Evolutionary conservation across 2,888 invertebrate genomes (phyloP), one percentile per base, ranked within the genome.

Genomic region (Leptinotarsa haldemani): DNA sequence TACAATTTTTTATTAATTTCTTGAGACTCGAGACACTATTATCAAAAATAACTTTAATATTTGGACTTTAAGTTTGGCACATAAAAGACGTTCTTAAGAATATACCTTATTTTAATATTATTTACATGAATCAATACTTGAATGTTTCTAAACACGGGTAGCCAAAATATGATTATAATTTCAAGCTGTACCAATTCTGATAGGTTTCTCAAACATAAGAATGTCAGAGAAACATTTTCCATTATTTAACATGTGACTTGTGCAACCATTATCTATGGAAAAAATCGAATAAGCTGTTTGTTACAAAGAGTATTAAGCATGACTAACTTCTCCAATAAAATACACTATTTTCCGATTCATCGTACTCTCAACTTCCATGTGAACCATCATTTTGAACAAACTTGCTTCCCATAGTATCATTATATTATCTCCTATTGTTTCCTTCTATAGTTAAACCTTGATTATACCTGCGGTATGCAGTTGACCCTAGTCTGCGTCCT

Each of bases 241-340:
- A 64, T 40, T 64, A 72, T 73, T 69, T 52, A 73, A 53, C 69
- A 73, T 46, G 16, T 65, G 70, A 61, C 69, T 69, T 18, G 71
- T 71, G 18, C 71, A 71, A 16, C 67, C 71, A 15, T 16, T 48
- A 71, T 71, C 67, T 18, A 71, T 67, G 58, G 16, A 66, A 58
- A 71, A 71, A 9, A 9, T 61, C n/a, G 63, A 65, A 22, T 47
- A 12, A 65, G 18, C 15, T 20, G 4, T 40, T n/a, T 20, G 18
- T 18, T 30, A 13, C 13, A 58, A 20, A 30, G 47, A 9, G 46
- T 56, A 40, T 13, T 56, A 40, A 20, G 46, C 25, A 40, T 53
- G 15, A 53, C 40, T 53, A 53, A 15, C 9, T 61, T 20, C 47
- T 65, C n/a, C 65, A 65, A 15, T 65, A 40, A 65, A 65, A 65